Evolutionary conservation across 1,140 invertebrate genomes (phyloP).

Genomic region (Lutraria rhynchaena): DNA sequence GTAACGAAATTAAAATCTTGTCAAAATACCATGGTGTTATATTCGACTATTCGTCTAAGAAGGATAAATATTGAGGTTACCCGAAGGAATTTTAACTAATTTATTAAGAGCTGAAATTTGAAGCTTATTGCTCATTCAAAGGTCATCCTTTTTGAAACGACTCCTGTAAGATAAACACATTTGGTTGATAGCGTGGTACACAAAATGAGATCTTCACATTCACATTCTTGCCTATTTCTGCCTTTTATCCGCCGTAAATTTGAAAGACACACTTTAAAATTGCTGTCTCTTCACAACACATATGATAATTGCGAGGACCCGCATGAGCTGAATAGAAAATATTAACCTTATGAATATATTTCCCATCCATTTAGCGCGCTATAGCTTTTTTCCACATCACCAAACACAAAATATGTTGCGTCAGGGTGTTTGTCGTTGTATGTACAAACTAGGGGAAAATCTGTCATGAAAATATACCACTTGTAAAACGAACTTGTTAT

Average conservation of each 20-base stretch:
- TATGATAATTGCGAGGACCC: background rate
- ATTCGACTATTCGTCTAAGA: background rate
- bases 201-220: conserved; percentile 32
- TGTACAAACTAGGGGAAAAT: no score
- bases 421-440: no score
- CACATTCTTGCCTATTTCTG: conserved; percentile 8
- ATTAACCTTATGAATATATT: conserved; percentile 30
- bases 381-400: conserved; percentile 42
- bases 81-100: conserved; percentile 14
- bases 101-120: conserved; percentile 5
- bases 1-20: background rate
- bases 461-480: no score
- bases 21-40: background rate
- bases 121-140: conserved; percentile 24
- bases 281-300: conserved; percentile 6
- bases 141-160: conserved; percentile 33
- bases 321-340: conserved; percentile 44
- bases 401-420: conserved; percentile 39
- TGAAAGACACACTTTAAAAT: conserved; percentile 50
- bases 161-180: conserved; percentile 41
- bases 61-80: background rate
- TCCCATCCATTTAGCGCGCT: background rate
- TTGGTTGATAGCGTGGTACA: conserved; percentile 6
- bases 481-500: no score
- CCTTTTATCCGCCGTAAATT: conserved; percentile 29